Evolutionary conservation across 2,888 invertebrate genomes (phyloP).

Genomic region (Spodoptera littoralis): DNA sequence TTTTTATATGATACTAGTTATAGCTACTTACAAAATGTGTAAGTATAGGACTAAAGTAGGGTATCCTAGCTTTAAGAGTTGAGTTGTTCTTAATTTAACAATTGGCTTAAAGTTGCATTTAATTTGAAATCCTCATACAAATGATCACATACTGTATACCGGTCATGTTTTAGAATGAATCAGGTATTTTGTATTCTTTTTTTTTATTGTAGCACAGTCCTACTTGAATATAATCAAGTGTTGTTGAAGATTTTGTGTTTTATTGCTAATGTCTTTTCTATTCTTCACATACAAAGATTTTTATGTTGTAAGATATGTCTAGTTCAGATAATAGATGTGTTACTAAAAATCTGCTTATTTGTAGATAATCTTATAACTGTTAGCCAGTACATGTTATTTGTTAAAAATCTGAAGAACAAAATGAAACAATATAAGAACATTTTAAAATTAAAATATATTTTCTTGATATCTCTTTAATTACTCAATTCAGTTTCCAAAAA

Average conservation of each 20-base stretch:
- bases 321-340: too few species aligned
- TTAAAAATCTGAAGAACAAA: neutral
- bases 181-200: constrained; percentile 55
- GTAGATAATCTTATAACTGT: too few species aligned
- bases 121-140: constrained; percentile 39
- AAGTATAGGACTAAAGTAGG: constrained; percentile 51
- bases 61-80: constrained; percentile 59
- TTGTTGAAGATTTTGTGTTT: constrained; percentile 68
- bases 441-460: neutral
- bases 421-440: neutral
- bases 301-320: too few species aligned
- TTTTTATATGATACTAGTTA: constrained; percentile 65
- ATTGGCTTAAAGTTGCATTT: constrained; percentile 60
- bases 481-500: constrained; percentile 53
- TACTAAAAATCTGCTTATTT: too few species aligned
- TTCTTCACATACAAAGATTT: too few species aligned
- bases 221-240: constrained; percentile 77
- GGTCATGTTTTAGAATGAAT: constrained; percentile 43
- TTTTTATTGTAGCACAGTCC: constrained; percentile 61
- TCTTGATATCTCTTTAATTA: constrained; percentile 30
- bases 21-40: constrained; percentile 47
- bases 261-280: constrained; percentile 41
- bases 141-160: constrained; percentile 25
- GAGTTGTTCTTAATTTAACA: constrained; percentile 53
- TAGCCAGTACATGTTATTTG: too few species aligned